Conservation (phyloP, 2,888 invertebrate genomes). For the Dusona sp. region DNA sequence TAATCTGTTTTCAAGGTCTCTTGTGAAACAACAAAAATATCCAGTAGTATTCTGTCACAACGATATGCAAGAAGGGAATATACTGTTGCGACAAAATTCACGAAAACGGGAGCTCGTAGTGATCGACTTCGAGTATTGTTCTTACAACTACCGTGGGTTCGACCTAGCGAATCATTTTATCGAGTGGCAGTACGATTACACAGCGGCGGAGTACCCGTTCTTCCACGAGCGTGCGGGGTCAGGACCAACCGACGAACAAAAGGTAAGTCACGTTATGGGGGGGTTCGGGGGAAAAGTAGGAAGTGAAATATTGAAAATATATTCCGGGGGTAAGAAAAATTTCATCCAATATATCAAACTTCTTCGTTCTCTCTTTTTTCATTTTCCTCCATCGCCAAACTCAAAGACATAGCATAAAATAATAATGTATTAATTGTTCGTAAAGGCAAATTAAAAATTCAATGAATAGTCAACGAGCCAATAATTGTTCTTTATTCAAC, state of each 20-base stretch:
- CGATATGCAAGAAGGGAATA: conserved; percentile 96
- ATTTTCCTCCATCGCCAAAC: not conserved
- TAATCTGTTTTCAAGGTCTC: conserved; percentile 82
- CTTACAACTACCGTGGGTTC: conserved; percentile 97
- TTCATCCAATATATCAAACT: conserved; percentile 52
- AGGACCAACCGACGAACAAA: conserved; percentile 92
- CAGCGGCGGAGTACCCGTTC: conserved; percentile 91
- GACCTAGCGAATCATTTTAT: conserved; percentile 98
- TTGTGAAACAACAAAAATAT: conserved; percentile 81
- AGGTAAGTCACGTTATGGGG: conserved; percentile 86
- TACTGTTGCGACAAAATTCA: conserved; percentile 86
- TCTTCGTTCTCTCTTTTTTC: conserved; percentile 43
- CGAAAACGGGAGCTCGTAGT: conserved; percentile 89
- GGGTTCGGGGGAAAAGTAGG: conserved; percentile 68
- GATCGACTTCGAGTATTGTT: conserved; percentile 98
- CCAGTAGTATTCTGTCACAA: conserved; percentile 98
- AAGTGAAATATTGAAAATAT: conserved; percentile 9
- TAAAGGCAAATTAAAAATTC: not conserved
- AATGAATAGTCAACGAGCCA: conserved; percentile 2
- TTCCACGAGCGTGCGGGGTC: conserved; percentile 89
- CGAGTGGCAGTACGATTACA: conserved; percentile 97
- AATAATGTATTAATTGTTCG: not conserved
- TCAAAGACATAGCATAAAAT: not conserved
- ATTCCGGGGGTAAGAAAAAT: conserved; percentile 34
- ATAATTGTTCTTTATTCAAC: not conserved